These are phyloP conservation scores for Ptyas mucosa DNA, from an alignment of 2,113 vertebrate species.

Conservation along the genomic window DNA sequence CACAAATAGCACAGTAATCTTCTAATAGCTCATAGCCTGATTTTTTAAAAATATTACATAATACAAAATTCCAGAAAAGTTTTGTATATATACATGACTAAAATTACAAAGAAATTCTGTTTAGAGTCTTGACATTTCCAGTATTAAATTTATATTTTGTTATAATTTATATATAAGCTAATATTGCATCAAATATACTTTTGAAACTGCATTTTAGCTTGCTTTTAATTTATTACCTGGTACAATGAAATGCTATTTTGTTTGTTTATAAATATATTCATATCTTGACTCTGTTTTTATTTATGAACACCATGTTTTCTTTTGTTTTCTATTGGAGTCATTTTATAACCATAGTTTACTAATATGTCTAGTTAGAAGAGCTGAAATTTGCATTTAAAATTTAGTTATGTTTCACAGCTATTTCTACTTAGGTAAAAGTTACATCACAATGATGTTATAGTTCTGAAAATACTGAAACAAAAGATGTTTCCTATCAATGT, in stretches of 20 bases:
- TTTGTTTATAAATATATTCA: neutral
- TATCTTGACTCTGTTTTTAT: neutral
- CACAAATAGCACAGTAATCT: neutral
- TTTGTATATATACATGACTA: neutral
- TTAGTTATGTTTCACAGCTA: neutral
- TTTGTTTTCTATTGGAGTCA: neutral
- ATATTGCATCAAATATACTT: neutral
- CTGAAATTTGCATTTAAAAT: neutral
- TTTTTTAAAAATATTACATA: neutral
- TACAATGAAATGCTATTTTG: neutral
- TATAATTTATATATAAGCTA: neutral
- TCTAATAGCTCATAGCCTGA: neutral
- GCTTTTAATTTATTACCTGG: neutral
- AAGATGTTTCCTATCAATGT: neutral
- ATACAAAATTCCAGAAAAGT: neutral
- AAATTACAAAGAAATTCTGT: neutral
- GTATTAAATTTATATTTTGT: neutral
- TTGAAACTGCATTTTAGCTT: neutral
- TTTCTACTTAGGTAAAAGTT: neutral
- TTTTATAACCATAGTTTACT: neutral
- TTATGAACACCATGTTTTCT: neutral
- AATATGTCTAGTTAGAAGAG: neutral
- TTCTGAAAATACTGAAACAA: neutral
- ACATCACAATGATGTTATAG: neutral
- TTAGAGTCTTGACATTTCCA: neutral